Conservation (phyloP, 2,113 vertebrate genomes). For the Mesoclemmys tuberculata region DNA sequence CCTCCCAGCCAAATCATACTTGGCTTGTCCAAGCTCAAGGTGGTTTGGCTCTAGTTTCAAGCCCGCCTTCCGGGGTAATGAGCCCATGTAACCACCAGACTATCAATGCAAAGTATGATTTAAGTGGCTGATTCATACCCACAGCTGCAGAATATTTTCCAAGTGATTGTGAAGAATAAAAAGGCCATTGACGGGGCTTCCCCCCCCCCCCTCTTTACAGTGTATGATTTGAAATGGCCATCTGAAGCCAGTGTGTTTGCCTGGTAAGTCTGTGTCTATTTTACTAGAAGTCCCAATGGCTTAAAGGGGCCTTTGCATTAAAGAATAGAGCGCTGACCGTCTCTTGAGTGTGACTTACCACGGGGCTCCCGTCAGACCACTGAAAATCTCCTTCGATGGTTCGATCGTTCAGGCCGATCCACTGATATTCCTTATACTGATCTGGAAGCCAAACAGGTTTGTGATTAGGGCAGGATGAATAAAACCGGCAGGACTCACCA, state of each 20-base stretch:
- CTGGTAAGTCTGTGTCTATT: not conserved
- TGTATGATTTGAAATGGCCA: not conserved
- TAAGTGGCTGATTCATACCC: not conserved
- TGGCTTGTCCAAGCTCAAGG: not conserved
- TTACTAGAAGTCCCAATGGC: not conserved
- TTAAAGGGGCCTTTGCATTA: not conserved
- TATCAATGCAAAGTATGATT: not conserved
- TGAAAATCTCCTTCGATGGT: constrained; percentile 95
- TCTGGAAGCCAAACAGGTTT: constrained; percentile 60
- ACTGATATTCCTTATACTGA: constrained; percentile 92
- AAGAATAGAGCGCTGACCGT: not conserved
- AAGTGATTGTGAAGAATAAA: rapidly evolving
- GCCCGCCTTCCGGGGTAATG: not conserved
- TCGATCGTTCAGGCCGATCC: constrained; percentile 93
- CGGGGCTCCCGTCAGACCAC: constrained; percentile 93
- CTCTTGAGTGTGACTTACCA: constrained; percentile 85
- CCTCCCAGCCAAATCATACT: not conserved
- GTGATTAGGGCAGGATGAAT: no score
- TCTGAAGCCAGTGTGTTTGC: not conserved
- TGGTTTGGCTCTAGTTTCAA: not conserved
- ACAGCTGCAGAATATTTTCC: not conserved
- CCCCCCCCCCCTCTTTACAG: not conserved
- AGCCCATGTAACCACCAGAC: no score
- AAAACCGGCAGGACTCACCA: not conserved
- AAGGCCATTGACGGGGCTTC: not conserved